phyloP scores from a whole-genome alignment of 2,888 invertebrate species.

The Ichneumoninae sp. region DNA sequence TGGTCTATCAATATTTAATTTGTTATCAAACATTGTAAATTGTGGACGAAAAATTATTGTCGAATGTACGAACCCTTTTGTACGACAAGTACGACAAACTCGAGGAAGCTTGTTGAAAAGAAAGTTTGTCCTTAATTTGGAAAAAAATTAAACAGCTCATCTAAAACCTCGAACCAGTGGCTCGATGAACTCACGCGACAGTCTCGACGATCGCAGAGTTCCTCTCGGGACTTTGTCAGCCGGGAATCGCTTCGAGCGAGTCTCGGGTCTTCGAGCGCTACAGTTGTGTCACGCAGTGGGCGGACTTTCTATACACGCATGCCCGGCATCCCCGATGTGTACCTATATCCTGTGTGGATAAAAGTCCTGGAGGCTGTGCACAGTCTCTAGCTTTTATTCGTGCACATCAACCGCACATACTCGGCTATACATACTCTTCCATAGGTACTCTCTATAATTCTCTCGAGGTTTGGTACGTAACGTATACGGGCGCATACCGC shows the following conservation, averaged over 20 bases:
- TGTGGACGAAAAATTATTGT: neutral
- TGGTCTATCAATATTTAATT: neutral
- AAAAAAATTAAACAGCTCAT: neutral
- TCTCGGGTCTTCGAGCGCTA: slow-evolving; percentile 32
- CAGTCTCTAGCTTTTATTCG: slow-evolving; percentile 42
- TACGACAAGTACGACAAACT: neutral
- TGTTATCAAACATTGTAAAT: neutral
- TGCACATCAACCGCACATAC: slow-evolving; percentile 14
- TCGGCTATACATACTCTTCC: neutral
- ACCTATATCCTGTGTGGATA: slow-evolving; percentile 48
- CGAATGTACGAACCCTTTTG: neutral
- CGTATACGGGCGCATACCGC: slow-evolving; percentile 29
- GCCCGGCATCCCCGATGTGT: slow-evolving; percentile 48
- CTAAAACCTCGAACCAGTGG: neutral
- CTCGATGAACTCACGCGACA: neutral
- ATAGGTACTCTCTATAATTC: slow-evolving; percentile 18
- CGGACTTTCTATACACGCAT: slow-evolving; percentile 78
- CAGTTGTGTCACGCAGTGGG: slow-evolving; percentile 76
- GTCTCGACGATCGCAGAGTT: slow-evolving; percentile 18
- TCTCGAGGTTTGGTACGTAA: slow-evolving; percentile 37
- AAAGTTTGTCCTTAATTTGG: neutral
- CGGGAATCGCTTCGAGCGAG: slow-evolving; percentile 21
- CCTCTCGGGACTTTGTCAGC: slow-evolving; percentile 20
- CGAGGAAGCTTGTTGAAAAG: neutral
- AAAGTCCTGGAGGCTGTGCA: slow-evolving; percentile 45